Evolutionary conservation across 2,797 vertebrate species (phyloP), one percentile per base, ranked within the genome.

Genomic region (Macrochelys suwanniensis): DNA sequence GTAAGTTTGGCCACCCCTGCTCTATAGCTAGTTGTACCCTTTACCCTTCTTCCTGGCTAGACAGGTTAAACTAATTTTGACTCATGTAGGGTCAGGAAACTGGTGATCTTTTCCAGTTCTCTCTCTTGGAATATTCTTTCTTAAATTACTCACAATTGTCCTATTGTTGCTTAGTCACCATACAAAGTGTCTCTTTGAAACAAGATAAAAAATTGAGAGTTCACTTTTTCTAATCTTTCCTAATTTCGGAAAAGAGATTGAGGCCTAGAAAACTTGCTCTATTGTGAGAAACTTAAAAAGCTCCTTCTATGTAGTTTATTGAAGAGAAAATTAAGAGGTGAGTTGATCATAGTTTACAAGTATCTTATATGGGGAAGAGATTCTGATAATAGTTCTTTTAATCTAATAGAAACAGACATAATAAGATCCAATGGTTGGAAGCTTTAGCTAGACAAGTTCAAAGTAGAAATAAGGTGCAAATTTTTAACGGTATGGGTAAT

Each of bases 51-150:
- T 91, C 83, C 82, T 93, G 94, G 82, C 85, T 61, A 94, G 89
- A 76, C 88, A 31, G 13, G 59, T 54, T 54, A 15, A 87, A 84
- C 37, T 45, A 59, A 57, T 49, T 51, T 57, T 96, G 96, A 97
- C 68, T 97, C 95, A 93, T 2, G 56, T 3, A 65, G 28, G 57
- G 79, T 95, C 86, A 91, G 85, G 88, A 97, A 90, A 96, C 95
- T 16, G 1, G 84, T 76, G 4, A 81, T 56, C 4, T 92, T 95
- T 97, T 96, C 88, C 81, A 88, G 9, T 74, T 95, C 33, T 91
- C 91, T 94, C 11, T 81, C 84, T 87, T 89, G 79, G 37, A 78
- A 79, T 88, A 37, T 92, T 91, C 59, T 68, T 96, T 95, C 74
- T 92, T 19, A 81, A 91, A 84, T 78, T 78, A 94, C n/a, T 95